Evolutionary conservation across 2,113 vertebrate species (phyloP), one percentile per base, ranked within the genome.

Genomic region (Coreoperca whiteheadi): DNA sequence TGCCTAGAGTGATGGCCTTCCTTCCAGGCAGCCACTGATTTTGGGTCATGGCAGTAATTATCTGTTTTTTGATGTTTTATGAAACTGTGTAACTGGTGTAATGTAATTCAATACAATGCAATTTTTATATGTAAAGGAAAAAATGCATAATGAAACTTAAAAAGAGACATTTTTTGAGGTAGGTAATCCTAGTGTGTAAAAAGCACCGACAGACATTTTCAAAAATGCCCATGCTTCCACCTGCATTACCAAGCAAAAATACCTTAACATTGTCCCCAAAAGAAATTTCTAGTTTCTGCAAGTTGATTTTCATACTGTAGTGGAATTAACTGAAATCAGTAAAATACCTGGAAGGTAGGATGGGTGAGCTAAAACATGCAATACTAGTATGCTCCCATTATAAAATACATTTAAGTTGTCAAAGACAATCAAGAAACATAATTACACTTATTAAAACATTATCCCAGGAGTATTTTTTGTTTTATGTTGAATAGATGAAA

Each of bases 341-440:
- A 8, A 25, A n/a, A 68, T 53, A 9, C 9, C 25, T 56, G n/a
- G 48, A 48, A 54, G 32, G 51, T 28, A 37, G 53, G 14, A 28
- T 53, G n/a, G 10, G 5, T 73, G 23, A 81, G 70, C 57, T 74
- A 54, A 87, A 84, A 81, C 75, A 86, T 83, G 46, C 81, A 85
- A 82, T 48, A 79, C 79, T 16, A 28, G 32, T 48, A 68, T 77
- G 79, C 23, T 57, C 79, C 73, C n/a, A n/a, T 87, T 83, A 34
- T 34, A 34, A 34, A 59, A 69, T 23, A 32, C 6, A 68, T 84
- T 59, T 54, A 74, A 30, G 16, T 61, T 48, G 54, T 74, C 21
- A 79, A 63, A 39, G 8, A 9, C n/a, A 30, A 59, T 18, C 3
- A 15, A 57, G 28, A 57, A 72, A 32, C 21, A 82, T 41, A 4